phyloP scores from a whole-genome alignment of 1,140 invertebrate species.

The Euschistus heros region DNA sequence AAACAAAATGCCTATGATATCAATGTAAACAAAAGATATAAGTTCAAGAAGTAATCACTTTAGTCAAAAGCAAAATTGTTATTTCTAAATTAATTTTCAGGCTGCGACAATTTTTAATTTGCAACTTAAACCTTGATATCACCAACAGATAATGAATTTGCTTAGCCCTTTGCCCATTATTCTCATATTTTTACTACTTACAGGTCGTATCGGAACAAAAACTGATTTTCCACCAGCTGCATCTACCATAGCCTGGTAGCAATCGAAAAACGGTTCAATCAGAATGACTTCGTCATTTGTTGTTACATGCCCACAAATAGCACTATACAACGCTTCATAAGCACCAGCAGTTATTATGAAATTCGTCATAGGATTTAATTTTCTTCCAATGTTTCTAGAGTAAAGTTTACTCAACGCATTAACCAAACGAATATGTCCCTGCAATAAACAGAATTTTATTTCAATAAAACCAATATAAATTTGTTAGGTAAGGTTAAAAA shows the following conservation, averaged over 20 bases:
- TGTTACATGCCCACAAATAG: conserved; percentile 74
- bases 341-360: conserved; percentile 83
- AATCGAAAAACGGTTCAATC: conserved; percentile 97
- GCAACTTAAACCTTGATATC: too few relatives aligned
- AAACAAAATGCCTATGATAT: too few relatives aligned
- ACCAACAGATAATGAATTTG: too few relatives aligned
- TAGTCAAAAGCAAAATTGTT: too few relatives aligned
- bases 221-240: conserved; percentile 75
- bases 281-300: conserved; percentile 88
- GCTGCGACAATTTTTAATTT: too few relatives aligned
- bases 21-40: too few relatives aligned
- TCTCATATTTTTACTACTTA: conserved; percentile 37
- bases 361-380: conserved; percentile 72
- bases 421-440: conserved; percentile 87
- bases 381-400: conserved; percentile 57
- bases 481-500: neutral
- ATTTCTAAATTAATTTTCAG: too few relatives aligned
- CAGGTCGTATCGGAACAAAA: conserved; percentile 78
- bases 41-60: too few relatives aligned
- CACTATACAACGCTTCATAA: conserved; percentile 77
- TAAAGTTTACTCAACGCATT: conserved; percentile 77
- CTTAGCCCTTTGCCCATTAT: too few relatives aligned
- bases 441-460: conserved; percentile 31
- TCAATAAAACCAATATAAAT: neutral
- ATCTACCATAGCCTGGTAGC: conserved; percentile 89